A percentile compares a stretch with the other conserved stretches of the same genome.
Evolutionary conservation across 2,113 vertebrate genomes (phyloP).

Genomic region (Ceyx cyanopectus): DNA sequence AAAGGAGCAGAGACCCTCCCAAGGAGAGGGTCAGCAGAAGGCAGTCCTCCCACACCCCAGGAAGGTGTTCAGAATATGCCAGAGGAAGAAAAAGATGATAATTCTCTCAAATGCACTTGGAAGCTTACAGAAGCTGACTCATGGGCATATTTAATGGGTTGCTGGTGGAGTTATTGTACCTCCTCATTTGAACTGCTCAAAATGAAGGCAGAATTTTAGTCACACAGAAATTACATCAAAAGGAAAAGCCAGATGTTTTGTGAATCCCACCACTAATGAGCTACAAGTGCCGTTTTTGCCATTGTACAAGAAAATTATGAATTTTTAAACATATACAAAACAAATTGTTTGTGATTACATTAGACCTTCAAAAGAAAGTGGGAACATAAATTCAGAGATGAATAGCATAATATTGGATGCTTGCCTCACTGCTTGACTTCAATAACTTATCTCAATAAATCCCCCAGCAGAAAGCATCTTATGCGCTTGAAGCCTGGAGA

Average conservation of each 20-base stretch:
- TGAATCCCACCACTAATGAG: slow-evolving; percentile 65
- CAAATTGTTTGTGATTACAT: slow-evolving; percentile 80
- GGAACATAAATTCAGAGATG: slow-evolving; percentile 75
- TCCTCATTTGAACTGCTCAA: background rate
- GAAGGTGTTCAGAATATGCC: background rate
- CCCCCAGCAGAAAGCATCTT: slow-evolving; percentile 80
- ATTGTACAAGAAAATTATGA: slow-evolving; percentile 71
- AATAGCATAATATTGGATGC: slow-evolving; percentile 73
- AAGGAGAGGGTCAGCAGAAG: background rate
- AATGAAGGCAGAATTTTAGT: slow-evolving; percentile 24
- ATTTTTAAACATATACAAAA: slow-evolving; percentile 78
- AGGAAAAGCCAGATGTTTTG: slow-evolving; percentile 65
- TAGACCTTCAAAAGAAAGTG: slow-evolving; percentile 77
- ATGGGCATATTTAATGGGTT: slow-evolving; percentile 17
- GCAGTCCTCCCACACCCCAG: background rate
- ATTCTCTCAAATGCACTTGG: background rate
- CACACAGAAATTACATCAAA: slow-evolving; percentile 66
- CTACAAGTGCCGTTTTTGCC: slow-evolving; percentile 18
- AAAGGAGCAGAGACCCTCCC: background rate
- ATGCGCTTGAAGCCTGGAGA: slow-evolving; percentile 72
- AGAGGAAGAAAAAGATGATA: background rate
- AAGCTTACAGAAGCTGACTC: background rate
- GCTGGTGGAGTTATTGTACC: background rate
- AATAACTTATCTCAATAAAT: slow-evolving; percentile 82
- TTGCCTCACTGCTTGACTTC: slow-evolving; percentile 80